These are phyloP conservation scores for Hetaerina americana DNA, from an alignment of 1,140 invertebrate species.

Conservation along the genomic window DNA sequence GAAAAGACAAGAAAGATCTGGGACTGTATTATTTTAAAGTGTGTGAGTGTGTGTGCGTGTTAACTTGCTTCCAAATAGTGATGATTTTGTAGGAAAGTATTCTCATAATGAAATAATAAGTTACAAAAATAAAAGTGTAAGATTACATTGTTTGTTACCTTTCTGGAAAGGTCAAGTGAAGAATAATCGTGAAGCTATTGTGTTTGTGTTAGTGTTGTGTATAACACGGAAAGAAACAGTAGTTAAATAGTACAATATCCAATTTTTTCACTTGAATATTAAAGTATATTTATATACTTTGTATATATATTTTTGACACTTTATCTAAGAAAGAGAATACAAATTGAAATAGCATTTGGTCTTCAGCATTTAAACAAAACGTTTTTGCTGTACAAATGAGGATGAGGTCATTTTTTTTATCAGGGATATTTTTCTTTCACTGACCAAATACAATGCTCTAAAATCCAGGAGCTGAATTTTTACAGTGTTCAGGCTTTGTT, in stretches of 20 bases:
- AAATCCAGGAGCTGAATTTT: background rate
- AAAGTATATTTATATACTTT: conserved; percentile 1
- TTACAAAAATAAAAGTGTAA: background rate
- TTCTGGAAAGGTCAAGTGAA: background rate
- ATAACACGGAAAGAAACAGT: background rate
- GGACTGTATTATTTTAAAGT: background rate
- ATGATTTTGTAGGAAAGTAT: background rate
- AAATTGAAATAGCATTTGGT: background rate
- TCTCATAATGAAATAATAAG: background rate
- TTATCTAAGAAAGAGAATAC: background rate
- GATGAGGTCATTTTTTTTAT: background rate
- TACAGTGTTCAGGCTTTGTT: background rate
- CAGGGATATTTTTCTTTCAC: background rate
- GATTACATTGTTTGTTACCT: background rate
- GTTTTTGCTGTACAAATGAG: background rate
- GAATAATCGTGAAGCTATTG: background rate
- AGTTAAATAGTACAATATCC: background rate
- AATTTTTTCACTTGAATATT: conserved; percentile 1
- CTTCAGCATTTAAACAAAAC: background rate
- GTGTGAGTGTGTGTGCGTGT: background rate
- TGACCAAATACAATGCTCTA: background rate
- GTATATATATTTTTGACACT: conserved; percentile 8
- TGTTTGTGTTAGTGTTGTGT: background rate
- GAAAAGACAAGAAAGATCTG: background rate
- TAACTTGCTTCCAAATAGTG: background rate